These are phyloP conservation scores for Orthosia incerta DNA, from an alignment of 2,888 invertebrate species.

Conservation along the genomic window DNA sequence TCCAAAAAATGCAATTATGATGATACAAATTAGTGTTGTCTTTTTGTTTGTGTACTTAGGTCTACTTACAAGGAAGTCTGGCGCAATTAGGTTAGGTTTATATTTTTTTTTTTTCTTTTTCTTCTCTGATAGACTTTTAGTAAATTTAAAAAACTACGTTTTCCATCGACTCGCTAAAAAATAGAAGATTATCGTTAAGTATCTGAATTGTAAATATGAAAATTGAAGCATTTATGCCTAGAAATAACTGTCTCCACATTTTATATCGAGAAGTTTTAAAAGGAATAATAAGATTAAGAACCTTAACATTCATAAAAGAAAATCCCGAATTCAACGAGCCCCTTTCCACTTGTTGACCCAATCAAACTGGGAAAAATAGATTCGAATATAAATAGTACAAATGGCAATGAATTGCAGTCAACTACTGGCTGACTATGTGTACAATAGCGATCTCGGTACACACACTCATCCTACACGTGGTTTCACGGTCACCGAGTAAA, in stretches of 20 bases:
- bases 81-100: neutral
- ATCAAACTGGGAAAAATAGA: slow-evolving; percentile 7
- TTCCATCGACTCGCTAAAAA: too few relatives aligned
- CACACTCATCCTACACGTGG: slow-evolving; percentile 41
- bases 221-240: neutral
- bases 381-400: slow-evolving; percentile 3
- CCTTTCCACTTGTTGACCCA: neutral
- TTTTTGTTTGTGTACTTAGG: neutral
- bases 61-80: neutral
- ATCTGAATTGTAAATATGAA: neutral
- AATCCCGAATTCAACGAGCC: neutral
- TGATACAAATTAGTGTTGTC: neutral
- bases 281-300: neutral
- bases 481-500: slow-evolving; percentile 37
- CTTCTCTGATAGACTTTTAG: too few relatives aligned
- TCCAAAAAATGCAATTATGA: neutral
- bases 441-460: slow-evolving; percentile 20
- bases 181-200: too few relatives aligned
- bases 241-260: neutral
- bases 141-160: too few relatives aligned
- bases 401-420: slow-evolving; percentile 26
- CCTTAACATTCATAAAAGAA: too few relatives aligned
- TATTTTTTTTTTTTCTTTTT: too few relatives aligned
- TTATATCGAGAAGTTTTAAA: neutral
- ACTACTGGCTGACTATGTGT: slow-evolving; percentile 14